These are phyloP conservation scores for Chelmon rostratus DNA, from an alignment of 2,797 vertebrate genomes.

Conservation along the genomic window DNA sequence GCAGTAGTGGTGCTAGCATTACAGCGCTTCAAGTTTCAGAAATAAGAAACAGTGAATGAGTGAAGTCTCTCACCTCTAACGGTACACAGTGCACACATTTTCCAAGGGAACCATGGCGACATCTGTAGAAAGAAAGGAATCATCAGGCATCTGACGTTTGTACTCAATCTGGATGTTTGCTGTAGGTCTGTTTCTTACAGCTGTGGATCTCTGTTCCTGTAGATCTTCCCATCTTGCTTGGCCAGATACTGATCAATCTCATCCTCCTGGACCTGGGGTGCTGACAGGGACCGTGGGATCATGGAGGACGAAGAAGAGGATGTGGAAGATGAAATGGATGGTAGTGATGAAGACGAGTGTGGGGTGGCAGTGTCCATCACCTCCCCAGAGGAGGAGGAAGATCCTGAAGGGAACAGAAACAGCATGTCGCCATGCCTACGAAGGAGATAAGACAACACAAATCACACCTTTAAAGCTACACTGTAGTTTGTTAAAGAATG, in stretches of 20 bases:
- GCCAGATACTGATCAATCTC: conserved; percentile 96
- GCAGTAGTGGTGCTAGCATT: neutral
- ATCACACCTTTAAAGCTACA: neutral
- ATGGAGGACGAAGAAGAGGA: conserved; percentile 75
- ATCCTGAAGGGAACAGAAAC: conserved; percentile 91
- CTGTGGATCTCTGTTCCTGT: conserved; percentile 93
- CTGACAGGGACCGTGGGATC: conserved; percentile 84
- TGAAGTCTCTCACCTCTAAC: conserved; percentile 89
- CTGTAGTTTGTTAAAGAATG: neutral
- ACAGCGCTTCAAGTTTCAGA: neutral
- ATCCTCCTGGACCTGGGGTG: conserved; percentile 91
- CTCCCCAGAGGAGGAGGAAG: conserved; percentile 90
- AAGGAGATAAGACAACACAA: neutral
- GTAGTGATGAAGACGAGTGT: conserved; percentile 80
- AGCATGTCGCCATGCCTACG: conserved; percentile 96
- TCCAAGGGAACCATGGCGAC: conserved; percentile 94
- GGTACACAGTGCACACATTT: conserved; percentile 99
- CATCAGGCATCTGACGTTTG: neutral
- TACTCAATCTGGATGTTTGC: neutral
- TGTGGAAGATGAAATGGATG: conserved; percentile 71
- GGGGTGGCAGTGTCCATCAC: conserved; percentile 92
- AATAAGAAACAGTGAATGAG: neutral
- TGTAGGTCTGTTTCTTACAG: conserved; percentile 86
- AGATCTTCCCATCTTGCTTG: conserved; percentile 98
- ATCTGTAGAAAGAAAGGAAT: conserved; percentile 82